A percentile compares a stretch with the other conserved stretches of the same genome.
Conservation (phyloP, 2,113 vertebrate species). For the Caranx melampygus region DNA sequence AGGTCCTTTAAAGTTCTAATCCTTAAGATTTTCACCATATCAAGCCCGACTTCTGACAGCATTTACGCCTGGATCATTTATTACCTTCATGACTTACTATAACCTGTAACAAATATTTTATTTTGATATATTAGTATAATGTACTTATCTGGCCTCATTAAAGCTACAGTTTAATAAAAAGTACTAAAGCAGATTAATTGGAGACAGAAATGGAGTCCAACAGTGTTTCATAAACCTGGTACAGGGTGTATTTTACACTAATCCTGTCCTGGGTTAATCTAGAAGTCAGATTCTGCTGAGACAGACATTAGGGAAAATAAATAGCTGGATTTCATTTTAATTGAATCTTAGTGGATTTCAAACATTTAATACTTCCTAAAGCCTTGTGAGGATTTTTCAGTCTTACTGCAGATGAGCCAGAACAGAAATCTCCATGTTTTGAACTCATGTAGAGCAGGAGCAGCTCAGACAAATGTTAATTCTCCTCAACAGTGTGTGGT, state of each 20-base stretch:
- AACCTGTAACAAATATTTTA: neutral
- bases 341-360: conserved; percentile 48
- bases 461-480: neutral
- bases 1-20: too few relatives aligned
- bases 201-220: conserved; percentile 12
- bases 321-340: conserved; percentile 46
- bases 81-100: neutral
- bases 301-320: conserved; percentile 26
- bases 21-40: too few relatives aligned
- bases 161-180: neutral
- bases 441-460: neutral
- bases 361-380: conserved; percentile 29
- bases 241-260: conserved; percentile 15
- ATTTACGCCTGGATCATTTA: too few relatives aligned
- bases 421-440: conserved; percentile 12
- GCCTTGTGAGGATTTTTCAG: neutral
- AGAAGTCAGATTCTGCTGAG: conserved; percentile 10
- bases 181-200: conserved; percentile 17
- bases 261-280: conserved; percentile 53
- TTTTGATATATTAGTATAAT: neutral
- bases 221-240: conserved; percentile 32
- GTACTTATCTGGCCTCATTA: neutral
- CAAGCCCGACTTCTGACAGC: too few relatives aligned
- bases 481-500: neutral
- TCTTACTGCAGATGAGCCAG: neutral